Conservation (phyloP, 2,797 vertebrate genomes). For the Mormyrops boulengeri region DNA sequence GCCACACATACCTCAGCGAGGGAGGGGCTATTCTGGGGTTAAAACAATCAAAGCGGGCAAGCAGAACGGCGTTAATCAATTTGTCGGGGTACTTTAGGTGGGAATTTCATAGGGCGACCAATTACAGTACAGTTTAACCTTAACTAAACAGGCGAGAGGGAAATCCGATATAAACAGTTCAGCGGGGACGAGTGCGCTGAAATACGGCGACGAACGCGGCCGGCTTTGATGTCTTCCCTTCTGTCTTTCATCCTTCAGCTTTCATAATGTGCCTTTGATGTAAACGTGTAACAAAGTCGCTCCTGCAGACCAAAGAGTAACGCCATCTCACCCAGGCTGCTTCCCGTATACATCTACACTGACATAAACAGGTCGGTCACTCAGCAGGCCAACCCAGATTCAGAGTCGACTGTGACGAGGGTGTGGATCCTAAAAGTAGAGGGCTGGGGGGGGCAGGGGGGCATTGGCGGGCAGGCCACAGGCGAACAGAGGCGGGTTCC, state of each 20-base stretch:
- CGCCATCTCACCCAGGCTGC: not conserved
- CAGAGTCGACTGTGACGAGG: not conserved
- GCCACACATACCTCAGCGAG: not conserved
- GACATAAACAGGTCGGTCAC: conserved; percentile 8
- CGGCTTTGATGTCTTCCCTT: conserved; percentile 57
- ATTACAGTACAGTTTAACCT: not conserved
- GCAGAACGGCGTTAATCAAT: not conserved
- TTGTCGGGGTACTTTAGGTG: not conserved
- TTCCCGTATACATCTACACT: not conserved
- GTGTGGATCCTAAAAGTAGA: not conserved
- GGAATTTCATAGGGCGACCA: not conserved
- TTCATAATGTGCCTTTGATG: conserved; percentile 22
- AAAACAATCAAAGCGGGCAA: not conserved
- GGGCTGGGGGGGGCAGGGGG: not conserved
- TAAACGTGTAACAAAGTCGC: not conserved
- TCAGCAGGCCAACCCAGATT: not conserved
- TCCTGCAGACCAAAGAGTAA: not conserved
- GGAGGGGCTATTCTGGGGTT: not conserved
- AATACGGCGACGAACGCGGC: conserved; percentile 61
- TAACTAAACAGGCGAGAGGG: conserved; percentile 30
- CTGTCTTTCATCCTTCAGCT: conserved; percentile 3
- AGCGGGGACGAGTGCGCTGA: conserved; percentile 62
- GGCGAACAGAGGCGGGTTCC: not conserved
- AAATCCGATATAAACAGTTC: conserved; percentile 57
- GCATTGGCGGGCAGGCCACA: not conserved